Percentiles rank a stretch among this genome's conserved stretches.
Evolutionary conservation across 2,797 vertebrate species (phyloP).

Genomic region (Crypturellus tataupa): DNA sequence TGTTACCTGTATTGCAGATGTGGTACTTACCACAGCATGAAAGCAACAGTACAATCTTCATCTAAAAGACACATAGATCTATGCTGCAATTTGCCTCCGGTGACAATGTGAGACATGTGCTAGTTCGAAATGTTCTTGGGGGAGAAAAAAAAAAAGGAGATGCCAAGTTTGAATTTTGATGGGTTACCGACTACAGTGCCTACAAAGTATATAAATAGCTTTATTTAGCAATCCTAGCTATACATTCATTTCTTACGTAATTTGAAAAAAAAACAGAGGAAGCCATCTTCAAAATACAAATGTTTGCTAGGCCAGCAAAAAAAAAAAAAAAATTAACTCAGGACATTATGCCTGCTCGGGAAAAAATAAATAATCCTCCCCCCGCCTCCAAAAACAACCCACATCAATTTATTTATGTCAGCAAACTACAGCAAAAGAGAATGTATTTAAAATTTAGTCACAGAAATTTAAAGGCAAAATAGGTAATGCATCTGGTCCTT

Average conservation of each 20-base stretch:
- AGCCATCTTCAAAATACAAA: constrained; percentile 75
- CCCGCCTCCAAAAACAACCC: background rate
- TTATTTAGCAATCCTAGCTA: constrained; percentile 67
- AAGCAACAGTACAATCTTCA: constrained; percentile 74
- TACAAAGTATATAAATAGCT: constrained; percentile 71
- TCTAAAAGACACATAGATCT: constrained; percentile 77
- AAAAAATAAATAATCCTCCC: constrained; percentile 63
- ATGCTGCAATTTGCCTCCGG: constrained; percentile 79
- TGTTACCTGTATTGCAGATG: constrained; percentile 72
- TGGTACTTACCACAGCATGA: constrained; percentile 82
- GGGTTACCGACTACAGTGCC: constrained; percentile 67
- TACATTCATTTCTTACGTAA: constrained; percentile 72
- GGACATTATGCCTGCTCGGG: constrained; percentile 63
- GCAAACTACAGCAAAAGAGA: constrained; percentile 80
- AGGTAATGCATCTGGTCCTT: constrained; percentile 93
- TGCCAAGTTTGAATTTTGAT: constrained; percentile 66
- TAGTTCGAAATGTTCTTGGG: constrained; percentile 72
- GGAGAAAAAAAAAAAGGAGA: constrained; percentile 57
- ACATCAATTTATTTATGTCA: constrained; percentile 78
- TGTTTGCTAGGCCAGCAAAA: constrained; percentile 77
- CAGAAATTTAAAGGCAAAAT: constrained; percentile 88
- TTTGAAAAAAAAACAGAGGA: constrained; percentile 78
- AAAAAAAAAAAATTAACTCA: constrained; percentile 48
- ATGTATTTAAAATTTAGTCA: constrained; percentile 81
- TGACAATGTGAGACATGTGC: constrained; percentile 61